A percentile compares a stretch with the other conserved stretches of the same genome.
Conservation (phyloP, 2,888 invertebrate genomes). For the Lucinisca nassula region DNA sequence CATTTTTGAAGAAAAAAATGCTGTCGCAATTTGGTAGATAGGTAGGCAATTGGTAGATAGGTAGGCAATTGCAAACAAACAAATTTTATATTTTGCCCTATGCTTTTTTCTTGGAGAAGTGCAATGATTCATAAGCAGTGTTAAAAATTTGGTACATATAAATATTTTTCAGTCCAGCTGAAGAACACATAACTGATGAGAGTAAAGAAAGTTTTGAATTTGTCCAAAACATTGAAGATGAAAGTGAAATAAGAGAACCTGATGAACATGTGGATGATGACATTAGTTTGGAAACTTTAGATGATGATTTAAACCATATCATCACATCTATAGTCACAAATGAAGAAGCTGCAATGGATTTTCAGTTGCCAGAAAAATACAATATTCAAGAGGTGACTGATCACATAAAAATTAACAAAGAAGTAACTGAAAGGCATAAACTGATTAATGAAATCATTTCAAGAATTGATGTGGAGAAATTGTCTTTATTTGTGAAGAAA, state of each 20-base stretch:
- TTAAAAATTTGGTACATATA: background rate
- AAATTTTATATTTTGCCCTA: no score
- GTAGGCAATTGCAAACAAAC: no score
- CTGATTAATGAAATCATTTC: slow-evolving; percentile 6
- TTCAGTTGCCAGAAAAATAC: slow-evolving; percentile 19
- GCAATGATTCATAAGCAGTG: background rate
- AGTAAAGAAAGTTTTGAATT: background rate
- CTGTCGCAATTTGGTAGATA: no score
- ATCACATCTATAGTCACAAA: background rate
- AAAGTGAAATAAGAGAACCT: background rate
- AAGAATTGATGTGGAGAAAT: background rate
- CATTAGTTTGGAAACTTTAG: background rate
- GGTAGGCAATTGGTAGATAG: no score
- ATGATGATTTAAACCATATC: slow-evolving; percentile 6
- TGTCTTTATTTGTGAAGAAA: background rate
- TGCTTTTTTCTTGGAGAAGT: no score
- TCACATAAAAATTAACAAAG: background rate
- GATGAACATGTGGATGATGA: background rate
- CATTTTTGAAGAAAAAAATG: no score
- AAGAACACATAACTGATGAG: background rate
- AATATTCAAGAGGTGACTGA: background rate
- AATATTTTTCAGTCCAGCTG: background rate
- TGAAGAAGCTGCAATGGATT: background rate
- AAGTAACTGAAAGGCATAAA: background rate
- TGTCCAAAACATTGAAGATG: background rate